Percentiles rank a stretch among this genome's conserved stretches.
phyloP scores from a whole-genome alignment of 2,113 vertebrate species.

The Mirza zaza region DNA sequence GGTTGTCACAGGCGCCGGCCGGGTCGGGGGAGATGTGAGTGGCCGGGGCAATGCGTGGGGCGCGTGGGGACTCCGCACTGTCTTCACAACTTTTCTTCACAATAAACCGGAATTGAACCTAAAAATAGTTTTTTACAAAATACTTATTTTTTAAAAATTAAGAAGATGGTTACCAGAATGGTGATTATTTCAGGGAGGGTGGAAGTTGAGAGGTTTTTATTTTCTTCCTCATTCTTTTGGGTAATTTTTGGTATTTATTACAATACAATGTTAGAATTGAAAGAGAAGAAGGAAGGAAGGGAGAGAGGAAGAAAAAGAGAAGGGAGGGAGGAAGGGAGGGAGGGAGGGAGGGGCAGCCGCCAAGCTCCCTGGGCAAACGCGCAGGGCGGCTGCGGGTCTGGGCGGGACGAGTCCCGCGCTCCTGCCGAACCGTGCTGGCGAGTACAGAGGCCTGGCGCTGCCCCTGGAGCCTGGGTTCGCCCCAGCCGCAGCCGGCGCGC shows the following conservation, averaged over 20 bases:
- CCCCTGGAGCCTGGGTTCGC: too few species aligned
- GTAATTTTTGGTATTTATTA: background rate
- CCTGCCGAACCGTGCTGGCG: too few species aligned
- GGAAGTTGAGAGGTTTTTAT: background rate
- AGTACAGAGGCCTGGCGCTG: too few species aligned
- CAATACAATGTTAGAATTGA: background rate
- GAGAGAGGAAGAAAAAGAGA: background rate
- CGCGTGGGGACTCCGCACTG: background rate
- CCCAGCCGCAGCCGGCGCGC: too few species aligned
- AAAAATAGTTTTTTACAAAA: background rate
- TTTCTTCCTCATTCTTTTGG: background rate
- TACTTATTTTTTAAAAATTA: background rate
- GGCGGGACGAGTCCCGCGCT: too few species aligned
- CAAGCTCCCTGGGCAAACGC: background rate
- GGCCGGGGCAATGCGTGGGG: background rate
- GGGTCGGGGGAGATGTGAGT: too few species aligned
- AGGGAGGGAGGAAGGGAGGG: too few species aligned
- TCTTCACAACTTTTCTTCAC: background rate
- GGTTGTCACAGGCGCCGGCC: too few species aligned
- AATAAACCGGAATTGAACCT: background rate
- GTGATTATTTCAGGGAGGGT: background rate
- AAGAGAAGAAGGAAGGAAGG: background rate
- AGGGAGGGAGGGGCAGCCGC: too few species aligned
- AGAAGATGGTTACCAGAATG: background rate
- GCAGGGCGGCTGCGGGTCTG: too few species aligned